phyloP scores from a whole-genome alignment of 2,797 vertebrate genomes.

The Coregonus suidteri region DNA sequence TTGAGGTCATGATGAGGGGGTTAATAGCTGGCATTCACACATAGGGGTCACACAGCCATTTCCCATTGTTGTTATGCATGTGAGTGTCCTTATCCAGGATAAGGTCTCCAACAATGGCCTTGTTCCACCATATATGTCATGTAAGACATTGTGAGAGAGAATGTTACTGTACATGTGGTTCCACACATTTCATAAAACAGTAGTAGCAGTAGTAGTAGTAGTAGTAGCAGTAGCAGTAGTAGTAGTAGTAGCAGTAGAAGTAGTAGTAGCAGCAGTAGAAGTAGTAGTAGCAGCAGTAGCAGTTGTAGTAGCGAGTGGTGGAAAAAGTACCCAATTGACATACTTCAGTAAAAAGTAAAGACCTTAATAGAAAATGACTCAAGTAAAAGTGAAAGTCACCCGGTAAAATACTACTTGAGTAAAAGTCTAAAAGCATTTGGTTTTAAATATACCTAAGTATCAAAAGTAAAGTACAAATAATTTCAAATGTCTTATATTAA shows the following conservation, averaged over 20 bases:
- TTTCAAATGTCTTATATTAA: too few species aligned
- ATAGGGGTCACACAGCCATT: slow-evolving; percentile 64
- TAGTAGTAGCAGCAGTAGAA: too few species aligned
- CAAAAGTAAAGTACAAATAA: too few species aligned
- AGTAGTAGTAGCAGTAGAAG: too few species aligned
- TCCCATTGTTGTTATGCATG: slow-evolving; percentile 59
- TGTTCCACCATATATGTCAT: neutral
- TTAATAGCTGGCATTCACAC: slow-evolving; percentile 53
- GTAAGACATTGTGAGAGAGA: neutral
- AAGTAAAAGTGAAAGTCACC: too few species aligned
- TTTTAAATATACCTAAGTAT: too few species aligned
- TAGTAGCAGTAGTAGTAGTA: neutral
- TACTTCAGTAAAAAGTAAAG: too few species aligned
- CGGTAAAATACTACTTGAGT: too few species aligned
- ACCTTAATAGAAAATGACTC: too few species aligned
- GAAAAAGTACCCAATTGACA: too few species aligned
- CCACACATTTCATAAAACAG: neutral
- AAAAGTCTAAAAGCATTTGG: too few species aligned
- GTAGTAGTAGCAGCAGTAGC: too few species aligned
- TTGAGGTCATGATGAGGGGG: slow-evolving; percentile 29
- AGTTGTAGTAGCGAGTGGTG: neutral
- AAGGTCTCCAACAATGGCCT: slow-evolving; percentile 34
- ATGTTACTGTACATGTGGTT: neutral
- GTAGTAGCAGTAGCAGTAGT: neutral
- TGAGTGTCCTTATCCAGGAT: slow-evolving; percentile 56